These are phyloP conservation scores for Thermophis baileyi DNA, from an alignment of 2,113 vertebrate species.

Conservation along the genomic window DNA sequence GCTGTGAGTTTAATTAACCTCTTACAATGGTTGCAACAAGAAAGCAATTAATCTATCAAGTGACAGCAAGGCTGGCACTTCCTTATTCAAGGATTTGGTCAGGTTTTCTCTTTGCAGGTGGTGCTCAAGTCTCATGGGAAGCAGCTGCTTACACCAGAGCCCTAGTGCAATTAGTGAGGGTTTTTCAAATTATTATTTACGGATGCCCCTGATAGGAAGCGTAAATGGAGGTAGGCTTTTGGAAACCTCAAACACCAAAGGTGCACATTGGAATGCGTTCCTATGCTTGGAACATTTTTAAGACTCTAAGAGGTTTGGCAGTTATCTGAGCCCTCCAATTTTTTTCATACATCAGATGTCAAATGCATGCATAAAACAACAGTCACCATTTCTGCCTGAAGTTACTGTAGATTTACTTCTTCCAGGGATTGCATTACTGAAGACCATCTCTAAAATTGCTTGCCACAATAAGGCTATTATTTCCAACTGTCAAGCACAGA, in stretches of 20 bases:
- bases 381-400: background rate
- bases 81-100: background rate
- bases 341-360: background rate
- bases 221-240: background rate
- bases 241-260: background rate
- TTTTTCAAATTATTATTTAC: background rate
- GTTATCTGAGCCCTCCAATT: background rate
- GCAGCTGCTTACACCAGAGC: background rate
- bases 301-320: background rate
- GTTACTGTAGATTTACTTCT: background rate
- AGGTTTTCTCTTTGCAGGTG: background rate
- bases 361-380: background rate
- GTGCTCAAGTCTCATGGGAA: background rate
- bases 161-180: background rate
- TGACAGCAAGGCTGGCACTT: fast-evolving
- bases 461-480: background rate
- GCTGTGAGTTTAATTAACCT: background rate
- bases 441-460: background rate
- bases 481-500: background rate
- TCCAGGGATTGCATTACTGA: background rate
- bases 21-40: background rate
- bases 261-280: background rate
- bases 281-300: background rate
- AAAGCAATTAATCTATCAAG: background rate
- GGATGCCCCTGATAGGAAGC: background rate